Conservation (phyloP, 2,797 vertebrate species). For the Glossophaga mutica region DNA sequence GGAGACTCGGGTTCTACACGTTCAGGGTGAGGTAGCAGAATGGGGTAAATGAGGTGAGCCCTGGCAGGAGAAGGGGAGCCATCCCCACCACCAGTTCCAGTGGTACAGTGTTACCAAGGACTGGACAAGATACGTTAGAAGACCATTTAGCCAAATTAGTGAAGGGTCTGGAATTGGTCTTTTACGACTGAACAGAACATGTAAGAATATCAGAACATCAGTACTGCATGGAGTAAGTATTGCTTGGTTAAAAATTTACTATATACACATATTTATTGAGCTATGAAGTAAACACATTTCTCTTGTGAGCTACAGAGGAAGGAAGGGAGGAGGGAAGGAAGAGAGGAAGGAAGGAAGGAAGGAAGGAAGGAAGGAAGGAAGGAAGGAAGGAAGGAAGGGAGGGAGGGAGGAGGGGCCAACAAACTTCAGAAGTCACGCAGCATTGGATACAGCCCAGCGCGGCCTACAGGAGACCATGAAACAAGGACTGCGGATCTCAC, state of each 20-base stretch:
- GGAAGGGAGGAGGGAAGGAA: accelerated
- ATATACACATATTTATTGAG: background rate
- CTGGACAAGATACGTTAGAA: background rate
- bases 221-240: too few relatives aligned
- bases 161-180: background rate
- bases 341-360: background rate
- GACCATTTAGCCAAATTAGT: background rate
- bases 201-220: background rate
- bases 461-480: background rate
- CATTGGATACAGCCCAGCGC: background rate
- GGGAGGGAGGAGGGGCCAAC: background rate
- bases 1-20: background rate
- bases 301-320: background rate
- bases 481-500: background rate
- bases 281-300: background rate
- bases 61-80: accelerated
- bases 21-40: background rate
- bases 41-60: background rate
- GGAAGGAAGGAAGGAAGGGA: too few relatives aligned
- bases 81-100: background rate
- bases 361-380: too few relatives aligned
- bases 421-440: background rate
- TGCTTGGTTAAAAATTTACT: background rate
- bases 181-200: background rate
- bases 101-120: background rate